Conservation (phyloP, 2,797 vertebrate genomes). For the Nyctibius grandis region DNA sequence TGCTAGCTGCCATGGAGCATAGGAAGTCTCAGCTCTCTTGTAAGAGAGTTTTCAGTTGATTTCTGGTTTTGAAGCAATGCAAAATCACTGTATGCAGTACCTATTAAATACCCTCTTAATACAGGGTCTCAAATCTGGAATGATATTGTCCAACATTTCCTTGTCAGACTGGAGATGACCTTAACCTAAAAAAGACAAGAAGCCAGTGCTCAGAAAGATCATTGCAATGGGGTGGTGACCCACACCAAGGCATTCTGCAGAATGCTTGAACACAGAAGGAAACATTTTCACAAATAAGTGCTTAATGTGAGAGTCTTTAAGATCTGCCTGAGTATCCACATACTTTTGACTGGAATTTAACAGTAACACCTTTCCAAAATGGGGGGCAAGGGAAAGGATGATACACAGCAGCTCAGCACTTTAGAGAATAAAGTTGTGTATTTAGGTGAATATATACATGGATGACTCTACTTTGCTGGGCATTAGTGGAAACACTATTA, state of each 20-base stretch:
- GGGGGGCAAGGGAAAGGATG: not conserved
- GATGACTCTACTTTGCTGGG: not conserved
- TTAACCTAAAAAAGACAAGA: not conserved
- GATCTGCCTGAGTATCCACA: not conserved
- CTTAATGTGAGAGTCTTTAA: not conserved
- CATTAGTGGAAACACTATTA: not conserved
- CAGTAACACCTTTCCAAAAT: not conserved
- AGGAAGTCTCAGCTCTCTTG: not conserved
- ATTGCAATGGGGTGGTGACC: not conserved
- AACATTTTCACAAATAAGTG: not conserved
- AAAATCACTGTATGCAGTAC: not conserved
- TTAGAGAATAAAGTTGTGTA: not conserved
- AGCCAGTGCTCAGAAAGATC: not conserved
- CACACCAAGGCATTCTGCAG: not conserved
- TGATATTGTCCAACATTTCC: not conserved
- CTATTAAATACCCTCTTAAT: not conserved
- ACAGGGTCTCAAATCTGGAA: not conserved
- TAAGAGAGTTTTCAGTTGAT: not conserved
- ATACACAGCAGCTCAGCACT: not conserved
- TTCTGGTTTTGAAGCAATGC: not conserved
- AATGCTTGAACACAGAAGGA: not conserved
- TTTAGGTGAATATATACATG: not conserved
- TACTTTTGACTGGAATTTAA: not conserved
- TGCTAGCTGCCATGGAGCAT: not conserved
- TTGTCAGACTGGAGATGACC: not conserved